Conservation (phyloP, 2,888 invertebrate species). For the Hyles lineata region DNA sequence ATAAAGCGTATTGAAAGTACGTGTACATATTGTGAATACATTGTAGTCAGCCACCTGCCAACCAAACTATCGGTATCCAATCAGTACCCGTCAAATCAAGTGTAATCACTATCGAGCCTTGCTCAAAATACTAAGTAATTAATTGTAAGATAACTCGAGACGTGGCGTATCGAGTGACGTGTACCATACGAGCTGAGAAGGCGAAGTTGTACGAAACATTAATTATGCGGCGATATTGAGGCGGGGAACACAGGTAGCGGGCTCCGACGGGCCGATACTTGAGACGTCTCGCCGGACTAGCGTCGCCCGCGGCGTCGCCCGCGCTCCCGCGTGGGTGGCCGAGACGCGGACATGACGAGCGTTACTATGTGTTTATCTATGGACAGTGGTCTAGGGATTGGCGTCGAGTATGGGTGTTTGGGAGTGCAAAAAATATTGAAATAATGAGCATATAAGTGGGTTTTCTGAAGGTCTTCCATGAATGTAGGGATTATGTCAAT, state of each 20-base stretch:
- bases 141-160: conserved; percentile 24
- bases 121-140: conserved; percentile 10
- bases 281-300: conserved; percentile 74
- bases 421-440: neutral
- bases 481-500: too few relatives aligned
- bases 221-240: conserved; percentile 57
- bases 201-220: conserved; percentile 47
- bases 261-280: conserved; percentile 53
- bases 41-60: neutral
- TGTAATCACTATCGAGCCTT: conserved; percentile 2
- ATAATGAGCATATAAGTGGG: too few relatives aligned
- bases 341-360: conserved; percentile 14
- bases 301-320: conserved; percentile 42
- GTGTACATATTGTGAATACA: neutral
- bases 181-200: conserved; percentile 6
- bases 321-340: conserved; percentile 35
- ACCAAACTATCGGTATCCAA: neutral
- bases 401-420: neutral
- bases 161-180: conserved; percentile 18
- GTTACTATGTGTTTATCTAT: neutral
- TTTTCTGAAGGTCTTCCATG: too few relatives aligned
- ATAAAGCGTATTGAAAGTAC: too few relatives aligned
- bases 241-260: conserved; percentile 61
- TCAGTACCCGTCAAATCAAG: neutral
- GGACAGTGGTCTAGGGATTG: neutral